Conservation (phyloP, 2,113 vertebrate genomes). For the Rhegmatorhina hoffmannsi region DNA sequence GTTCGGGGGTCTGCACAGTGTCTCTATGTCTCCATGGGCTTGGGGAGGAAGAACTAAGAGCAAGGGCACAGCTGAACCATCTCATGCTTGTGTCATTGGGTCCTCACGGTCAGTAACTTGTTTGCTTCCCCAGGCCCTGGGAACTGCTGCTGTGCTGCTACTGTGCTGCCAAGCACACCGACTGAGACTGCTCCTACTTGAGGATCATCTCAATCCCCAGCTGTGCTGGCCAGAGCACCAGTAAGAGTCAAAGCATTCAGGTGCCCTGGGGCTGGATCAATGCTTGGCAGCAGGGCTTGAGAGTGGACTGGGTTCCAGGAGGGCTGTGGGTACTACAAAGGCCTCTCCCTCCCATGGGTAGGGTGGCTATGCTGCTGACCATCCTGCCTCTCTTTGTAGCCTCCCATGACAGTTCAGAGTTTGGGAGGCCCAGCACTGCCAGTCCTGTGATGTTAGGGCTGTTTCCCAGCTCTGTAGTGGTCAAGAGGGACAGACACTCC, state of each 20-base stretch:
- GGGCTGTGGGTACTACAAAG: no score
- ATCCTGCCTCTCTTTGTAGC: neutral
- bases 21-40: neutral
- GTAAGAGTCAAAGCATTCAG: neutral
- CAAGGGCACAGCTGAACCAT: neutral
- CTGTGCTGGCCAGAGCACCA: neutral
- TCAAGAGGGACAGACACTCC: neutral
- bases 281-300: neutral
- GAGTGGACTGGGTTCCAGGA: neutral
- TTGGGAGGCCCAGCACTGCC: accelerated
- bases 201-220: accelerated
- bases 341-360: neutral
- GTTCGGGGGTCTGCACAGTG: neutral
- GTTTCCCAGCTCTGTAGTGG: neutral
- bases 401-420: neutral
- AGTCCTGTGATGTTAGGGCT: no score
- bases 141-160: neutral
- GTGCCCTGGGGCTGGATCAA: no score
- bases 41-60: neutral
- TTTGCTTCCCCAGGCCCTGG: neutral
- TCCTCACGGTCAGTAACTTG: no score
- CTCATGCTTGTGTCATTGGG: no score
- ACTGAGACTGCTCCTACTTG: neutral
- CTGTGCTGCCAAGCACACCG: neutral
- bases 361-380: accelerated